Percentiles rank a stretch among this genome's conserved stretches.
phyloP scores from a whole-genome alignment of 2,888 invertebrate genomes.

The Dioctria rufipes region DNA sequence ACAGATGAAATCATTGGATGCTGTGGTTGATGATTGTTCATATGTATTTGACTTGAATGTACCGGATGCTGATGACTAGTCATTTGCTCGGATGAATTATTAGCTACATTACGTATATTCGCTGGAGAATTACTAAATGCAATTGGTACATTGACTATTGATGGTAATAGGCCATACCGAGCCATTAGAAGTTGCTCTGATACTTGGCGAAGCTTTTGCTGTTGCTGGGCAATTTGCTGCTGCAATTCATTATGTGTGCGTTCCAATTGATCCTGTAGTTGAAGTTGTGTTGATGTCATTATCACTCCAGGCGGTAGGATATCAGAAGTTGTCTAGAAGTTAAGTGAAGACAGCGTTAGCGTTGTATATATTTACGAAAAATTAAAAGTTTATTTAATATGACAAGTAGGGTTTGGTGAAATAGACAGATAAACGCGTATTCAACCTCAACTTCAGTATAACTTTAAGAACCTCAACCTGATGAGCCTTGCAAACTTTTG shows the following conservation, averaged over 20 bases:
- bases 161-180: constrained; percentile 79
- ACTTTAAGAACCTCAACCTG: no score
- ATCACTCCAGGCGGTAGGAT: constrained; percentile 70
- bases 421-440: no score
- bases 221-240: constrained; percentile 86
- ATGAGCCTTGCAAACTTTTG: no score
- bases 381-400: no score
- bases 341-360: neutral
- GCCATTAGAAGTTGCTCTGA: constrained; percentile 90
- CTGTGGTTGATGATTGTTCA: constrained; percentile 60
- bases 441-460: no score
- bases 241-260: constrained; percentile 89
- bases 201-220: constrained; percentile 87
- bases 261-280: constrained; percentile 82
- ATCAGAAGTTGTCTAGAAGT: constrained; percentile 63
- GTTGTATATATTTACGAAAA: no score
- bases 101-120: constrained; percentile 32
- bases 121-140: constrained; percentile 44
- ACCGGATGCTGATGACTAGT: neutral
- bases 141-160: constrained; percentile 63
- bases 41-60: constrained; percentile 60
- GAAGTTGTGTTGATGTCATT: constrained; percentile 75
- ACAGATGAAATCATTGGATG: neutral
- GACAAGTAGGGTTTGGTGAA: no score
- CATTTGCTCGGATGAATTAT: constrained; percentile 13